Evolutionary conservation across 2,888 invertebrate species (phyloP), one percentile per base, ranked within the genome.

Genomic region (Eumacrocentrus americanus): DNA sequence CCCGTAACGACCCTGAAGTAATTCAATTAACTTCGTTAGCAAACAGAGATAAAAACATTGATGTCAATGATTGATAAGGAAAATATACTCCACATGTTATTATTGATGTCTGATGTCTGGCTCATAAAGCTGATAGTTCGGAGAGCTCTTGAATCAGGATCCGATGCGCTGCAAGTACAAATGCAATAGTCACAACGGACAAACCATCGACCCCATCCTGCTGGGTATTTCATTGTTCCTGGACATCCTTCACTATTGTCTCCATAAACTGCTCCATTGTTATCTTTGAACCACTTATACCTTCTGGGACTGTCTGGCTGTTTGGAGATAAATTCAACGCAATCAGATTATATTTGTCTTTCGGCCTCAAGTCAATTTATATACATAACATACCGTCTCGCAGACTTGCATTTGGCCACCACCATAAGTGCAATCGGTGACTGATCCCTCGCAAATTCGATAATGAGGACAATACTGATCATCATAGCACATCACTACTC

Each of bases 1-100:
- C 50, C 50, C 3, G 34, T 50, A 2, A 50, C 18, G 5, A 50
- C 50, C 50, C 50, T 50, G 29, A 14, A 50, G n/a, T n/a, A n/a
- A n/a, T n/a, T n/a, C n/a, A n/a, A 50, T n/a, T 29, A 6, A 4
- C 29, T 6, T 29, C 29, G 9, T 29, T 29, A 6, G 9, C 29
- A 29, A 29, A 29, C 9, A 29, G 9, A 29, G 29, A 29, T 29
- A 29, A n/a, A n/a, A n/a, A n/a, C n/a, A n/a, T 9, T 29, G 29
- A 4, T 29, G 29, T 6, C 11, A 47, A 47, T 23, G 12, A n/a
- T 12, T 47, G 3, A 5, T 47, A 25, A 6, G 14, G 3, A 23
- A 5, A n/a, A 34, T 20, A 16, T 23, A 5, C 18, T 25, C 18
- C 6, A 50, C 50, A 50, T 50, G 16, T 50, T 50, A 5, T 50